phyloP scores from a whole-genome alignment of 1,140 invertebrate genomes.

The Brachionus rubens region DNA sequence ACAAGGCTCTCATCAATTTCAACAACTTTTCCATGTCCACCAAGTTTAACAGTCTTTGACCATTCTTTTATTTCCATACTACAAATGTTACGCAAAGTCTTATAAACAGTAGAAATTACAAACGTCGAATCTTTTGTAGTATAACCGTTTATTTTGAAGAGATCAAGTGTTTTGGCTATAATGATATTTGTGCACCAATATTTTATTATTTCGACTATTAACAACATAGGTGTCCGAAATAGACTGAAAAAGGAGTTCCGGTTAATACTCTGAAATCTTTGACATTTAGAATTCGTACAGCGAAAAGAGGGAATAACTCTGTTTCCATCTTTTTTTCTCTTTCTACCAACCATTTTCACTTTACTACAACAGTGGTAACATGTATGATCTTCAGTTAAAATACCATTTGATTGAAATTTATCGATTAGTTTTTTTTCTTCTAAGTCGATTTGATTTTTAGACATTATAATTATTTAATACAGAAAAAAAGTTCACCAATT shows the following conservation, averaged over 20 bases:
- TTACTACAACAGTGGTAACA: background rate
- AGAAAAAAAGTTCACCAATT: too few relatives aligned
- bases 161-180: conserved; percentile 7
- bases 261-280: background rate
- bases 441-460: too few relatives aligned
- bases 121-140: background rate
- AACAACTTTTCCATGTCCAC: background rate
- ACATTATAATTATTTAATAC: too few relatives aligned
- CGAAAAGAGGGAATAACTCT: background rate
- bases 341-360: background rate
- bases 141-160: background rate
- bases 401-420: too few relatives aligned
- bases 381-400: conserved; percentile 2
- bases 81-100: background rate
- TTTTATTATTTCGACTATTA: conserved; percentile 5
- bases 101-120: conserved; percentile 12
- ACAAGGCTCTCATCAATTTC: background rate
- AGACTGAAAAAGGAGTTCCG: background rate
- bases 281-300: conserved; percentile 1
- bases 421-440: too few relatives aligned
- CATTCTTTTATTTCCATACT: background rate
- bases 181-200: background rate
- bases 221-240: background rate
- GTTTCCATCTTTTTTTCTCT: conserved; percentile 7
- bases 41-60: background rate